Evolutionary conservation across 2,888 invertebrate species (phyloP).

Genomic region (Polymixis lichenea): DNA sequence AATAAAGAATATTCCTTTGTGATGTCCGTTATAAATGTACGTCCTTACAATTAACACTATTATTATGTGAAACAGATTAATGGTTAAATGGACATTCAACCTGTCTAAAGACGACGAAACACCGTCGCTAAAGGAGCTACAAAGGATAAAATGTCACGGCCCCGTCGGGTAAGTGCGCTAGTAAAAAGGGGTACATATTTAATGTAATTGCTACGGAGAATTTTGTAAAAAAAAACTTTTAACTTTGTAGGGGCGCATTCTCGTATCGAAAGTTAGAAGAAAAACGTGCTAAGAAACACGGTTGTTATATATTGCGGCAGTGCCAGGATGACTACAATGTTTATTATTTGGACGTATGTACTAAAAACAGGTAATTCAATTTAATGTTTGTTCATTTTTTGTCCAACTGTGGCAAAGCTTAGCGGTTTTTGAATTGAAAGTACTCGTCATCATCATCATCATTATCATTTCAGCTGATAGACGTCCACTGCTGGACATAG

Average conservation of each 20-base stretch:
- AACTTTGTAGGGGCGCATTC: constrained; percentile 93
- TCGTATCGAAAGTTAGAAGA: constrained; percentile 96
- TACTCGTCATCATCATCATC: too few species aligned
- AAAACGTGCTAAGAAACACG: constrained; percentile 93
- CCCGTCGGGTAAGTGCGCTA: constrained; percentile 94
- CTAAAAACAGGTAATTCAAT: constrained; percentile 91
- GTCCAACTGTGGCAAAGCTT: neutral
- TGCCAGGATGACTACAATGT: constrained; percentile 95
- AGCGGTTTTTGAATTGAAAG: neutral
- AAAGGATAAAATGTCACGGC: constrained; percentile 95
- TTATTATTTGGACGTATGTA: constrained; percentile 95
- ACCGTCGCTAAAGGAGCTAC: constrained; percentile 94
- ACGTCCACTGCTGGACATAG: too few species aligned
- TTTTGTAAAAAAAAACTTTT: constrained; percentile 42
- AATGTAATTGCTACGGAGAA: constrained; percentile 51
- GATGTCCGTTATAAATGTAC: neutral
- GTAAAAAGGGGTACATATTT: constrained; percentile 56
- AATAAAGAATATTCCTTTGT: constrained; percentile 7
- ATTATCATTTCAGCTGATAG: too few species aligned
- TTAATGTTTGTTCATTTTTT: neutral
- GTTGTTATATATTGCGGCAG: constrained; percentile 95
- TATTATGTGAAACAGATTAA: constrained; percentile 88
- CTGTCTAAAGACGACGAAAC: constrained; percentile 95
- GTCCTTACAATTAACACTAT: neutral
- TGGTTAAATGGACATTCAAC: constrained; percentile 97